Evolutionary conservation across 1,140 invertebrate species (phyloP), one percentile per base, ranked within the genome.

Genomic region (Apis dorsata): DNA sequence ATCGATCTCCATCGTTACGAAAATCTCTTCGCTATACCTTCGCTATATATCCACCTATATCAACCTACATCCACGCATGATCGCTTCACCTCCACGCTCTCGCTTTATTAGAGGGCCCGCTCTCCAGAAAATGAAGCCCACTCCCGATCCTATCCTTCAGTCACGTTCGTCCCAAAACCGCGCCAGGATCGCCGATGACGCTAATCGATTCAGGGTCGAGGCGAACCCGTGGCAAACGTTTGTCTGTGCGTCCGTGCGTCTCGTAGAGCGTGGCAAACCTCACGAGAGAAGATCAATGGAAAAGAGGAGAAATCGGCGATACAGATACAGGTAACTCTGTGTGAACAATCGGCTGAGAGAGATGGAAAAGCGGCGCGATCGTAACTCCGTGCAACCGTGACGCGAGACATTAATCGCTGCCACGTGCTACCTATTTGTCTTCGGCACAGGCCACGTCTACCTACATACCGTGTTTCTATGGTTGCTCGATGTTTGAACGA

Each of bases 361-460:
- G 24, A 24, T 12, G 28, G 53, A 77, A 82, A 82, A 77, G 21
- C 80, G 63, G 44, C 59, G 53, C 2, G 28, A 51, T 34, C 69
- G 51, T 69, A 68, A 81, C 76, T 44, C 76, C 62, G 75, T 59
- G 57, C 59, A 77, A 53, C 51, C 68, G 65, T 70, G 75, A 83
- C 66, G 68, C 57, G 19, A 34, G 57, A 53, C 70, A 68, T 83
- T 87, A 85, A 88, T 88, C 83, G 79, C 62, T 74, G 68, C 86
- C 86, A 88, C 83, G 86, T 83, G 86, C 62, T 68, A 76, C 71
- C 81, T 83, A 83, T 88, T 84, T 84, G 83, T 63, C 74, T 78
- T 55, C 74, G 57, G 49, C 71, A 69, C 71, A 24, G 34, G 8
- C 60, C 49, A 55, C 71, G 15, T 65, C 62, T 24, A 49, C 53